phyloP scores from a whole-genome alignment of 2,113 vertebrate species.

The Platysteira castanea region DNA sequence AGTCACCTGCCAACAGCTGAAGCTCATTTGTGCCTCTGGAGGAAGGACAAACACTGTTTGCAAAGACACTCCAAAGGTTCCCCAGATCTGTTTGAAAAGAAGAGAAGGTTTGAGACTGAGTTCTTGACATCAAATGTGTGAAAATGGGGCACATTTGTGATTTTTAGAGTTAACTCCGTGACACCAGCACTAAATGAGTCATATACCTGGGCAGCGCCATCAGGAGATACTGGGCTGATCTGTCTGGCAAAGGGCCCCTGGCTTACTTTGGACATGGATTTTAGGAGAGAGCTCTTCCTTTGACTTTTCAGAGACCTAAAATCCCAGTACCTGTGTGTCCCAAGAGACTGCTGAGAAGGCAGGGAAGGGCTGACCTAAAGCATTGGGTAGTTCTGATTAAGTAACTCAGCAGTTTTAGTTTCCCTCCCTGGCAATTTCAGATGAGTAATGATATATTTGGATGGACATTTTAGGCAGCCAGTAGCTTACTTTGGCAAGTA shows the following conservation, averaged over 20 bases:
- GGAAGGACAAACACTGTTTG: not conserved
- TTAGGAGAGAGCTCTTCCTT: not conserved
- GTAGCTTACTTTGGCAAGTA: not conserved
- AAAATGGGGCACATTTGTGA: not conserved
- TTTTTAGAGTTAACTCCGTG: not conserved
- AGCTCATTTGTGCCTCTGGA: not conserved
- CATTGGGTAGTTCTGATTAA: not conserved
- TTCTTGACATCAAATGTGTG: not conserved
- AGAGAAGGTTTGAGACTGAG: not conserved
- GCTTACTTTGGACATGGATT: not conserved
- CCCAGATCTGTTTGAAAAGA: not conserved
- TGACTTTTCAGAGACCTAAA: not conserved
- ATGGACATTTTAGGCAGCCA: not conserved
- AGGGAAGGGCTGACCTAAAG: not conserved
- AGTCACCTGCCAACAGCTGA: not conserved
- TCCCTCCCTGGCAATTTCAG: not conserved
- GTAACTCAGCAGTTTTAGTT: not conserved
- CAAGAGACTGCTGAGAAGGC: not conserved
- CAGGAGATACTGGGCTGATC: not conserved
- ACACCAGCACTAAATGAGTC: not conserved
- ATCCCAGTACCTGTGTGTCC: not conserved
- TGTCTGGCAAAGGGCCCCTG: fast-evolving
- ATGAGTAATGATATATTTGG: not conserved
- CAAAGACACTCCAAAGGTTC: not conserved
- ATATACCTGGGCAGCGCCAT: not conserved